A percentile compares a stretch with the other conserved stretches of the same genome.
phyloP scores from a whole-genome alignment of 2,113 vertebrate genomes.

The Myotis yumanensis region DNA sequence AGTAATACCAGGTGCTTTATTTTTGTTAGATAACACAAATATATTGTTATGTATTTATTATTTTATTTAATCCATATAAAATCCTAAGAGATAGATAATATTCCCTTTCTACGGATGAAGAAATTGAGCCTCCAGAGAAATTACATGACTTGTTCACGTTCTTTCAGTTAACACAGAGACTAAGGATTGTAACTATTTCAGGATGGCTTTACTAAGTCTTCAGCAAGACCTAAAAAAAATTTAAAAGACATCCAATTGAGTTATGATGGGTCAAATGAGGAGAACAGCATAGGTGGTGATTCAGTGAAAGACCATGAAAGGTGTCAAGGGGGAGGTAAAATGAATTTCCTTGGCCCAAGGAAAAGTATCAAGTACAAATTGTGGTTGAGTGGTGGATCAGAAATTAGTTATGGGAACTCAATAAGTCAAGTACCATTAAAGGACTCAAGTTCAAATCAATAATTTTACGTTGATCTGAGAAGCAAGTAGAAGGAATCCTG shows the following conservation, averaged over 20 bases:
- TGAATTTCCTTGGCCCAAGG: constrained; percentile 4
- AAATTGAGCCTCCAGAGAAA: constrained; percentile 18
- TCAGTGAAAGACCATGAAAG: constrained; percentile 1
- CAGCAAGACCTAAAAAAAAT: background rate
- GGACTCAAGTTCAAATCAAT: constrained; percentile 36
- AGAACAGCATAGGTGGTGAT: background rate
- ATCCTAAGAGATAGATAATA: background rate
- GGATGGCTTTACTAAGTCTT: constrained; percentile 25
- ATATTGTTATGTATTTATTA: background rate
- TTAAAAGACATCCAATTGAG: background rate
- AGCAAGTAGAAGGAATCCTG: constrained; percentile 25
- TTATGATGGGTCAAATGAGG: background rate
- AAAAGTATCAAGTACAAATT: background rate
- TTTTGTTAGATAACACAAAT: background rate
- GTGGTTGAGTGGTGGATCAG: background rate
- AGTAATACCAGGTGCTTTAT: background rate
- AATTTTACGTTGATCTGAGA: constrained; percentile 35
- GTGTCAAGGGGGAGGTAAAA: constrained; percentile 5
- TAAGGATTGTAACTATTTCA: background rate
- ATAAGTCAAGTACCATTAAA: background rate
- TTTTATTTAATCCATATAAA: constrained; percentile 1
- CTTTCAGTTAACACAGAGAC: background rate
- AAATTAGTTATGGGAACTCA: constrained; percentile 54
- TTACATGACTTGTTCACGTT: background rate
- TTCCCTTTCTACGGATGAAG: background rate